These are phyloP conservation scores for Nibea coibor DNA, from an alignment of 2,113 vertebrate species.

Conservation along the genomic window DNA sequence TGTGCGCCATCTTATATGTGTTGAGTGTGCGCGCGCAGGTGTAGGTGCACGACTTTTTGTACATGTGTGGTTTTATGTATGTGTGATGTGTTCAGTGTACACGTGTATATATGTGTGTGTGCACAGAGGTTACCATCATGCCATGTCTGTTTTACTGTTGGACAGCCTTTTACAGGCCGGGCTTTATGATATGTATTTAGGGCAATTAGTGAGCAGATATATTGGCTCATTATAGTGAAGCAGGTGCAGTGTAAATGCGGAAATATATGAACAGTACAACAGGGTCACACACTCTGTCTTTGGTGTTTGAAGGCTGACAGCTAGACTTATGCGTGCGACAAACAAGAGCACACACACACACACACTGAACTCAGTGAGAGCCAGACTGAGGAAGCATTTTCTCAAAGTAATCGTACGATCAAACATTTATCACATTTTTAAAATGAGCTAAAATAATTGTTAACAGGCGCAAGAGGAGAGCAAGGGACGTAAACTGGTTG, in stretches of 20 bases:
- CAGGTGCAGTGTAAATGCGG: conserved; percentile 85
- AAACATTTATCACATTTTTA: conserved; percentile 38
- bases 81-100: conserved; percentile 42
- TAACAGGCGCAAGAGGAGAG: conserved; percentile 40
- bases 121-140: conserved; percentile 59
- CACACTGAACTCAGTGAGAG: conserved; percentile 30
- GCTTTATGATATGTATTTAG: conserved; percentile 89
- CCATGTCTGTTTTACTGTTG: conserved; percentile 80
- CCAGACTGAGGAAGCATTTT: conserved; percentile 43
- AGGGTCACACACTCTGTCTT: conserved; percentile 64
- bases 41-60: conserved; percentile 29
- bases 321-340: conserved; percentile 47
- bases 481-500: conserved; percentile 23
- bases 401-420: conserved; percentile 27
- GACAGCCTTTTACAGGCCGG: conserved; percentile 75
- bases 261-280: conserved; percentile 78
- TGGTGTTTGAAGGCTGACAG: conserved; percentile 59
- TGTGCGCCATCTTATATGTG: conserved; percentile 13
- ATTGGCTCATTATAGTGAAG: conserved; percentile 86
- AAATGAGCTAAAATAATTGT: conserved; percentile 25
- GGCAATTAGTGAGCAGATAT: conserved; percentile 88
- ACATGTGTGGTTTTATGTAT: conserved; percentile 67
- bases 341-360: conserved; percentile 32
- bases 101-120: conserved; percentile 10
- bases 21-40: conserved; percentile 3